Evolutionary conservation across 2,113 vertebrate species (phyloP).

Genomic region (Hypocryptadius cinnamomeus): DNA sequence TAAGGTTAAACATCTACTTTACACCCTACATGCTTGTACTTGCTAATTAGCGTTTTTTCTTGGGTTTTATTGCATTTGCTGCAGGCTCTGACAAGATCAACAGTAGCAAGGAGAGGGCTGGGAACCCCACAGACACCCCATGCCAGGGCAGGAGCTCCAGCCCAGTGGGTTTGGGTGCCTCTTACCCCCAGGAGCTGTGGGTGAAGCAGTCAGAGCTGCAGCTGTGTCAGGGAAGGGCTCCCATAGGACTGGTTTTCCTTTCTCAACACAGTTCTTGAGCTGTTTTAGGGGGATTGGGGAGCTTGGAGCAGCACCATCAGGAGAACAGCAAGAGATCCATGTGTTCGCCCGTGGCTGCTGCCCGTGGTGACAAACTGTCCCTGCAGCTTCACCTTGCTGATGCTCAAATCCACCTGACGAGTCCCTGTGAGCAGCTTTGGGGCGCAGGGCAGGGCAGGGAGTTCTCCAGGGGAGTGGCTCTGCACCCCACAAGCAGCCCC

Average conservation of each 20-base stretch:
- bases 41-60: neutral
- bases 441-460: no score
- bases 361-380: neutral
- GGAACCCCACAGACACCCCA: neutral
- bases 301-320: neutral
- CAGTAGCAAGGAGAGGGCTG: neutral
- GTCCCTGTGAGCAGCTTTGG: neutral
- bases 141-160: neutral
- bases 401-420: neutral
- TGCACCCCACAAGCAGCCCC: neutral
- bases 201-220: neutral
- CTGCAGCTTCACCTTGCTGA: neutral
- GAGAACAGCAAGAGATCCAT: neutral
- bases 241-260: neutral
- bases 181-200: neutral
- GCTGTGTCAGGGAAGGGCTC: neutral
- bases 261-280: neutral
- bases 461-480: neutral
- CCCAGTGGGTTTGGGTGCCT: neutral
- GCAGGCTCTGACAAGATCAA: neutral
- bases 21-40: neutral
- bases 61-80: neutral
- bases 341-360: neutral
- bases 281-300: neutral
- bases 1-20: slow-evolving; percentile 9